These are phyloP conservation scores for Sesamia nonagrioides DNA, from an alignment of 1,140 invertebrate genomes.

Conservation along the genomic window DNA sequence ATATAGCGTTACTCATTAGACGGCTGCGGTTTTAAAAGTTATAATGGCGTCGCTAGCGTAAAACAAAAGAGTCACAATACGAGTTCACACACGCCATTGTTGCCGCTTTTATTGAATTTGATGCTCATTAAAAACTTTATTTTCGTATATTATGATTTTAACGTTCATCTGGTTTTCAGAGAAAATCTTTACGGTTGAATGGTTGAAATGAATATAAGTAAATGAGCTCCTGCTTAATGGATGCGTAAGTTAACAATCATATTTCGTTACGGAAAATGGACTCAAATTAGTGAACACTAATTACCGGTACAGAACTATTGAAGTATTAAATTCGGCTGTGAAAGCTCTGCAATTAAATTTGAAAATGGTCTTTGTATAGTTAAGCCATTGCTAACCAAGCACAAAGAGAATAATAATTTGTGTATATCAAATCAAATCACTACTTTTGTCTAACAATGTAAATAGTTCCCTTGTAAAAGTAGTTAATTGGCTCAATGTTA, in stretches of 20 bases:
- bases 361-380: background rate
- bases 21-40: conserved; percentile 73
- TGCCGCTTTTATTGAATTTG: conserved; percentile 77
- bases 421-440: too few relatives aligned
- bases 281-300: background rate
- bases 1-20: conserved; percentile 75
- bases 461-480: too few relatives aligned
- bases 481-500: too few relatives aligned
- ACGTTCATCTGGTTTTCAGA: conserved; percentile 20
- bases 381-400: background rate
- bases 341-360: background rate
- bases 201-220: conserved; percentile 30
- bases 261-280: background rate
- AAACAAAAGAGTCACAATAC: conserved; percentile 78
- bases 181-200: conserved; percentile 24
- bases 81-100: conserved; percentile 78
- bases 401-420: background rate
- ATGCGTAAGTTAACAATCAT: conserved; percentile 7
- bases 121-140: conserved; percentile 82
- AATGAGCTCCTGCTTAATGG: conserved; percentile 2
- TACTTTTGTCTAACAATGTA: too few relatives aligned
- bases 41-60: conserved; percentile 71
- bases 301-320: background rate
- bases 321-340: background rate
- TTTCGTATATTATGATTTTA: conserved; percentile 52